Evolutionary conservation across 2,888 invertebrate species (phyloP).

Genomic region (Philereme transversata): DNA sequence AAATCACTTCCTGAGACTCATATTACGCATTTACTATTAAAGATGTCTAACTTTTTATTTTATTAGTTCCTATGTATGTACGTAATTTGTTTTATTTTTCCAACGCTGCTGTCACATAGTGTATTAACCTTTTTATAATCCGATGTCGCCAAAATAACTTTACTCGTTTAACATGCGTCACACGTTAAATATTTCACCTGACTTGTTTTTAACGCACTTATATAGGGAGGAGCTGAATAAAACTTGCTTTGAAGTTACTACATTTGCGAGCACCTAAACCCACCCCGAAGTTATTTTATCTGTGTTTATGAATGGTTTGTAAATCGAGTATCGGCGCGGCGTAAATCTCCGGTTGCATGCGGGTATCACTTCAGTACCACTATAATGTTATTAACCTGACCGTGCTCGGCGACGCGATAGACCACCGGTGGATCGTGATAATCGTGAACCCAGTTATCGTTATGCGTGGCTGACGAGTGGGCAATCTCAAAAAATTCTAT

Average conservation of each 20-base stretch:
- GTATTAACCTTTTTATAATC: conserved; percentile 49
- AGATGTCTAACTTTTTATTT: too few relatives aligned
- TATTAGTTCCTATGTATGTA: neutral
- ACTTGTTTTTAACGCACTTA: conserved; percentile 20
- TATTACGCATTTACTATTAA: conserved; percentile 1
- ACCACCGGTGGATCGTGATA: conserved; percentile 58
- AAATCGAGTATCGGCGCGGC: conserved; percentile 37
- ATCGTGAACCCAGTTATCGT: conserved; percentile 64
- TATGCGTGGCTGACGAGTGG: conserved; percentile 71
- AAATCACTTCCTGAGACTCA: neutral
- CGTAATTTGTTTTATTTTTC: conserved; percentile 7
- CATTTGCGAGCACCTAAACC: conserved; percentile 1
- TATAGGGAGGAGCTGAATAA: conserved; percentile 3
- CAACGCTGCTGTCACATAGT: conserved; percentile 30
- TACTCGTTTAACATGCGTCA: conserved; percentile 30
- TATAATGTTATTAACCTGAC: conserved; percentile 56
- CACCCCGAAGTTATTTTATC: conserved; percentile 10
- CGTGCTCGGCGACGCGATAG: conserved; percentile 58
- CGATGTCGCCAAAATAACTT: conserved; percentile 53
- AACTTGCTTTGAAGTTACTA: neutral
- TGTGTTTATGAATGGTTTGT: conserved; percentile 43
- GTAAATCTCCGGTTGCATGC: conserved; percentile 45
- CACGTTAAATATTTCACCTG: conserved; percentile 23
- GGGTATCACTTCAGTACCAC: conserved; percentile 56
- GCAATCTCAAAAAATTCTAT: conserved; percentile 65